These are phyloP conservation scores for Papilio glaucus DNA, from an alignment of 1,140 invertebrate species.

Conservation along the genomic window DNA sequence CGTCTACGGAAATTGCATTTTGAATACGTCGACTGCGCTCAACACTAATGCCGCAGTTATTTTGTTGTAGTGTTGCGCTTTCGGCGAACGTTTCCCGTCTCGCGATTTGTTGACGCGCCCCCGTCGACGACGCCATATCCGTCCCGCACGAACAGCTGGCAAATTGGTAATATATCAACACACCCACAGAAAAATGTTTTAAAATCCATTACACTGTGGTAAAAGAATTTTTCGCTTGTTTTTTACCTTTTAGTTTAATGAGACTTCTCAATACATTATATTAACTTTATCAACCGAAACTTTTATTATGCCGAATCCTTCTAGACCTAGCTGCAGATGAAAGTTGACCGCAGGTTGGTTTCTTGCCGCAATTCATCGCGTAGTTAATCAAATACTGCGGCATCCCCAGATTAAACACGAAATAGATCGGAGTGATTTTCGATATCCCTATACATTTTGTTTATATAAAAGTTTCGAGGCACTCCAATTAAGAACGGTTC, in stretches of 20 bases:
- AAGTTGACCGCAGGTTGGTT: neutral
- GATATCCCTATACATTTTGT: conserved; percentile 26
- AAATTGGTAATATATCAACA: conserved; percentile 31
- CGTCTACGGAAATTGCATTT: conserved; percentile 36
- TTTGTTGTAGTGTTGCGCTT: conserved; percentile 37
- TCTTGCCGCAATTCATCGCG: conserved; percentile 11
- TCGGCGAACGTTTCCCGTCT: conserved; percentile 16
- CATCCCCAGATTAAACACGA: conserved; percentile 11
- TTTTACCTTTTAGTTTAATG: no score
- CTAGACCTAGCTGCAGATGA: neutral
- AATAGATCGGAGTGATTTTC: conserved; percentile 13
- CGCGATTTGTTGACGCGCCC: conserved; percentile 31
- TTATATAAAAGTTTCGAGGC: conserved; percentile 39
- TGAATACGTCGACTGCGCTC: conserved; percentile 38
- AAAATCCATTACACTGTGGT: no score
- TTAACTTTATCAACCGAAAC: neutral
- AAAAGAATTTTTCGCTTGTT: no score
- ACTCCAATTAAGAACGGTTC: conserved; percentile 52
- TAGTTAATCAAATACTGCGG: conserved; percentile 26
- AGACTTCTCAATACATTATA: neutral
- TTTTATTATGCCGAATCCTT: neutral
- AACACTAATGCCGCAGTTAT: conserved; percentile 38
- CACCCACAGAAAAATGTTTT: neutral
- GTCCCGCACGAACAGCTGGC: neutral
- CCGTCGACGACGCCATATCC: conserved; percentile 15